Base-by-base conservation (phyloP, 2,113 vertebrate species). In the Cyrtonyx montezumae region DNA sequence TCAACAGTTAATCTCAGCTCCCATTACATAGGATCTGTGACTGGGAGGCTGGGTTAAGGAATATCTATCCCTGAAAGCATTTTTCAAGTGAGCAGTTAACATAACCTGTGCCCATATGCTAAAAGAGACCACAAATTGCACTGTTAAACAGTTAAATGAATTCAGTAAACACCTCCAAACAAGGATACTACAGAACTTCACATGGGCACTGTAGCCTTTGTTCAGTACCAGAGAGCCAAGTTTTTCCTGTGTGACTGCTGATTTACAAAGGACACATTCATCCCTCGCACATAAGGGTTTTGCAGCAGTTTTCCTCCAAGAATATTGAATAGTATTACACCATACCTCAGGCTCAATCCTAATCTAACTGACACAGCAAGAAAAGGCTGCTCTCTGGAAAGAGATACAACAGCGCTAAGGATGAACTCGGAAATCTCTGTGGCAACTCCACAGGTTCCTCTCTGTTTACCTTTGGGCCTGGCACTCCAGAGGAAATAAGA, bases 281-380 rank as follows among this genome's bases (percentile, higher is more conserved):
- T 87, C 70, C 78, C 0, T 0, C 80, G 86, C 51, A 77, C 70
- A 58, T 66, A 58, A 81, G 67, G 48, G 70, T 43, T 96, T 87
- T 92, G 76, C 65, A 84, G 84, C 56, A 92, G 68, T 90, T 55
- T 68, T 88, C 61, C 87, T 89, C 51, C 89, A 59, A 75, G 89
- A 74, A 85, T 82, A 94, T 71, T 79, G 79, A 95, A 85, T 6
- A 90, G 84, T 90, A 87, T 92, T 96, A 96, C 94, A 94, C 80
- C 61, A 88, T 21, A 80, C 2, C 36, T 43, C 9, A 4, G 68
- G 79, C 81, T 90, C 93, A 91, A 93, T 75, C 85, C 90, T 93
- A 90, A 94, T 84, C 66, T 79, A 91, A 91, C 85, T 68, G 85
- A 88, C 23, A 8, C 14, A 10, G 76, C 69, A 83, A 79, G 79